phyloP scores from a whole-genome alignment of 2,797 vertebrate genomes.

The Amblyopsis hoosieri region DNA sequence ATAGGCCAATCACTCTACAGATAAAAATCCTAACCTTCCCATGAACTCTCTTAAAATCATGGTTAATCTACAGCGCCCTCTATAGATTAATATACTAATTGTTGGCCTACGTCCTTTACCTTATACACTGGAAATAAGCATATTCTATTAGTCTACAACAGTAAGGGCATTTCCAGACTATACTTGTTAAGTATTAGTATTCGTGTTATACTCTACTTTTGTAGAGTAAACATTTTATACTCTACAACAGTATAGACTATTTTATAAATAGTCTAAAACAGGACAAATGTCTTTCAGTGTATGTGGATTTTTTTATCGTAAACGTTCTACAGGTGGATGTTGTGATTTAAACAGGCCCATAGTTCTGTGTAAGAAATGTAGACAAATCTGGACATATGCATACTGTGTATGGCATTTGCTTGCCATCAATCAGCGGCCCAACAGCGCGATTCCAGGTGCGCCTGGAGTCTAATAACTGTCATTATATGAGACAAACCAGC shows the following conservation, averaged over 20 bases:
- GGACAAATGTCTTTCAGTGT: too few species aligned
- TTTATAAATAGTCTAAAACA: too few species aligned
- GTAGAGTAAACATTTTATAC: too few species aligned
- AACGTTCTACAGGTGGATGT: not conserved
- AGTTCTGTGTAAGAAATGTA: not conserved
- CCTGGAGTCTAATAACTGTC: conserved; percentile 50
- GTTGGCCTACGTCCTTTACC: not conserved
- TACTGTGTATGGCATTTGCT: not conserved
- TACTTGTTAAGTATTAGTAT: too few species aligned
- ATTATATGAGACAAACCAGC: conserved; percentile 42
- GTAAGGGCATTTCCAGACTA: not conserved
- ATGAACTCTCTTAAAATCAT: too few species aligned
- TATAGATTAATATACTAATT: conserved; percentile 20
- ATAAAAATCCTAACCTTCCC: not conserved
- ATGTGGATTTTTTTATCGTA: too few species aligned
- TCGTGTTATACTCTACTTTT: too few species aligned
- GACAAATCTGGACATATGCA: not conserved
- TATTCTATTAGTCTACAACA: too few species aligned
- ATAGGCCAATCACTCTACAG: not conserved
- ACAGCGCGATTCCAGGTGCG: conserved; percentile 63
- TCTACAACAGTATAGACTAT: too few species aligned
- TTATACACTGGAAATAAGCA: too few species aligned
- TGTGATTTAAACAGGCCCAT: conserved; percentile 8
- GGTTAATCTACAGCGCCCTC: conserved; percentile 45
- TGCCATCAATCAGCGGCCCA: conserved; percentile 22